Evolutionary conservation across 2,797 vertebrate genomes (phyloP).

Genomic region (Linurgus olivaceus): DNA sequence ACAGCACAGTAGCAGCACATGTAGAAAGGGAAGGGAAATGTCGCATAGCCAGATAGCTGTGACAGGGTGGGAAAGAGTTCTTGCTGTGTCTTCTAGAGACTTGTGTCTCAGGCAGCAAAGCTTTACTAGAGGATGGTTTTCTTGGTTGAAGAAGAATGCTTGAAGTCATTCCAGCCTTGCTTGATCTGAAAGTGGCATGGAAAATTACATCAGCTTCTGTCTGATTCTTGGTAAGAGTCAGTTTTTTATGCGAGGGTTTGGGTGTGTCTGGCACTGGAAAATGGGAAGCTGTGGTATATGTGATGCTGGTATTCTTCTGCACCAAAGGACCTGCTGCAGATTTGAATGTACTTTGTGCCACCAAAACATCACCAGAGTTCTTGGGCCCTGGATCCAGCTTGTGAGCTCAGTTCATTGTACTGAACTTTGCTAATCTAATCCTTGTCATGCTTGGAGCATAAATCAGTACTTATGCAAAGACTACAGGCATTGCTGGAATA

Average conservation of each 20-base stretch:
- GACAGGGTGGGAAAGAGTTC: neutral
- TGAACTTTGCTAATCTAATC: neutral
- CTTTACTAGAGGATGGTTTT: neutral
- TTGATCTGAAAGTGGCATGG: neutral
- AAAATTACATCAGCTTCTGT: neutral
- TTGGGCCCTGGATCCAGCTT: neutral
- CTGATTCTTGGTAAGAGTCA: neutral
- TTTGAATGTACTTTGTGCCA: neutral
- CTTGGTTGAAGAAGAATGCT: neutral
- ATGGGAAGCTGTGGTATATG: neutral
- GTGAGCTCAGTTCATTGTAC: neutral
- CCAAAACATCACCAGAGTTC: rapidly evolving
- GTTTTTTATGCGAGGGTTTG: neutral
- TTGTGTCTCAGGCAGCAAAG: neutral
- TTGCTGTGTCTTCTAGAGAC: neutral
- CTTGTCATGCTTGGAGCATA: rapidly evolving
- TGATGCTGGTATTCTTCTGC: neutral
- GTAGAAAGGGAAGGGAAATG: neutral
- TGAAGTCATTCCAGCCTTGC: neutral
- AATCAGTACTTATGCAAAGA: neutral
- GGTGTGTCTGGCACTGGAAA: neutral
- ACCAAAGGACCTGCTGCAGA: neutral
- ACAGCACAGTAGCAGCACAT: rapidly evolving
- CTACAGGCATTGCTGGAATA: neutral
- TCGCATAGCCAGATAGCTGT: neutral